A percentile compares a stretch with the other conserved stretches of the same genome.
Evolutionary conservation across 2,113 vertebrate species (phyloP).

Genomic region (Carassius gibelio): DNA sequence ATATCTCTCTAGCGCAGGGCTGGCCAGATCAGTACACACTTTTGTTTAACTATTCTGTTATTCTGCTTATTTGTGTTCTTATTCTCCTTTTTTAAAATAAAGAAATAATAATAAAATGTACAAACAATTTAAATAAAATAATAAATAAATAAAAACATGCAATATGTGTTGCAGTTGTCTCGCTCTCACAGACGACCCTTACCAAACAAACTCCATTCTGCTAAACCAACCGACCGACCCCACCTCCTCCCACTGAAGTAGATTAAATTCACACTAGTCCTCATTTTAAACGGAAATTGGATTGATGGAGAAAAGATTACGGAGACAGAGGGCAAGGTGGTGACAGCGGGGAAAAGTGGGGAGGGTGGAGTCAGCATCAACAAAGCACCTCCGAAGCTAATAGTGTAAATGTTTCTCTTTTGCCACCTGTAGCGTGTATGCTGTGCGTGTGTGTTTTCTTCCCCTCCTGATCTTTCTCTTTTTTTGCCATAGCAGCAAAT

Average conservation of each 20-base stretch:
- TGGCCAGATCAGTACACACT: slow-evolving; percentile 63
- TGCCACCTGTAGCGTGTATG: slow-evolving; percentile 54
- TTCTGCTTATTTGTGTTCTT: slow-evolving; percentile 56
- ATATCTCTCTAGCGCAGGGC: slow-evolving; percentile 78
- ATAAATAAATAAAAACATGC: slow-evolving; percentile 4
- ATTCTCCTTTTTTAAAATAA: not conserved
- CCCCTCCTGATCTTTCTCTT: slow-evolving; percentile 74
- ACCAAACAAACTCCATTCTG: slow-evolving; percentile 65
- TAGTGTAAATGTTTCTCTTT: slow-evolving; percentile 58
- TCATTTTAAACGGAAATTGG: slow-evolving; percentile 88
- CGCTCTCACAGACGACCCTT: slow-evolving; percentile 43
- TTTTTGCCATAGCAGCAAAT: slow-evolving; percentile 94
- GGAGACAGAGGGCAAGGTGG: slow-evolving; percentile 52
- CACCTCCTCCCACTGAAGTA: slow-evolving; percentile 74
- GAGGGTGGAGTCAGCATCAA: slow-evolving; percentile 36
- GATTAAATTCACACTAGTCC: slow-evolving; percentile 81
- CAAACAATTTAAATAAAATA: not conserved
- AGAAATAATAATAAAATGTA: slow-evolving; percentile 18
- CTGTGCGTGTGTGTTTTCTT: slow-evolving; percentile 51
- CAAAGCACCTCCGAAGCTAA: slow-evolving; percentile 47
- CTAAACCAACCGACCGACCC: slow-evolving; percentile 59
- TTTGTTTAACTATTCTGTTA: slow-evolving; percentile 63
- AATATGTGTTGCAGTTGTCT: not conserved
- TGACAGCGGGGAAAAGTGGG: slow-evolving; percentile 15
- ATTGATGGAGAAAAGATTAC: slow-evolving; percentile 85